Percentiles rank a stretch among this genome's conserved stretches.
Evolutionary conservation across 2,113 vertebrate genomes (phyloP).

Genomic region (Sus scrofa): DNA sequence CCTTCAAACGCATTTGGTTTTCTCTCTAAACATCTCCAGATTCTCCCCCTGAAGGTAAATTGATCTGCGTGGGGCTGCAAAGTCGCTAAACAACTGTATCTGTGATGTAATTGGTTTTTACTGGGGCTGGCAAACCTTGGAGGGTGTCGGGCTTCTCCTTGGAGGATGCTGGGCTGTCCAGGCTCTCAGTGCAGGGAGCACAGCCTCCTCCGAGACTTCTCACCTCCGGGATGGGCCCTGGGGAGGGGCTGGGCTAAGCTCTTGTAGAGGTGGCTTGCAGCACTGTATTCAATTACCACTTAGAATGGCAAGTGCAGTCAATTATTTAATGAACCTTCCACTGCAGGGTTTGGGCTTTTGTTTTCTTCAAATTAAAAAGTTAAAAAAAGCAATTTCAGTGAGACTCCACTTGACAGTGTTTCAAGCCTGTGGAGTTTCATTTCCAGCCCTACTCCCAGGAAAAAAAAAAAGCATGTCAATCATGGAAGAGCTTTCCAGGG

Average conservation of each 20-base stretch:
- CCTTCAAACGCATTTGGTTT: slow-evolving; percentile 74
- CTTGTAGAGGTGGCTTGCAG: not conserved
- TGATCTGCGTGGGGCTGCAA: slow-evolving; percentile 77
- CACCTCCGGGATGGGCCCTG: not conserved
- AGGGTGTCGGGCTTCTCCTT: slow-evolving; percentile 46
- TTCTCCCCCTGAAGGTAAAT: slow-evolving; percentile 79
- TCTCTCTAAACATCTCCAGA: slow-evolving; percentile 64
- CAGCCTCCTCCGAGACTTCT: not conserved
- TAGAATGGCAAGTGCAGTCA: slow-evolving; percentile 52
- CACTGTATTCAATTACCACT: slow-evolving; percentile 60
- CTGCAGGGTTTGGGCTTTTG: not conserved
- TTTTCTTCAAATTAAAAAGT: slow-evolving; percentile 61
- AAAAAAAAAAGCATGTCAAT: not conserved
- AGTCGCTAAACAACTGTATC: slow-evolving; percentile 77
- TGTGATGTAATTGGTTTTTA: slow-evolving; percentile 71
- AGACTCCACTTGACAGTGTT: not conserved
- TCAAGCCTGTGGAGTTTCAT: not conserved
- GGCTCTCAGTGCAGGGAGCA: too few species aligned
- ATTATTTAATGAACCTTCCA: slow-evolving; percentile 60
- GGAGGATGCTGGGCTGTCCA: too few species aligned
- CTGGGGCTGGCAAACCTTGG: slow-evolving; percentile 65
- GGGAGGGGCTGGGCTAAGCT: not conserved
- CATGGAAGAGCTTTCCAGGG: not conserved
- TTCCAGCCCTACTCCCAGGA: not conserved
- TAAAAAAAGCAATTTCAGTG: not conserved